A percentile compares a stretch with the other conserved stretches of the same genome.
Conservation (phyloP, 2,888 invertebrate species). For the Melinaea menophilus region DNA sequence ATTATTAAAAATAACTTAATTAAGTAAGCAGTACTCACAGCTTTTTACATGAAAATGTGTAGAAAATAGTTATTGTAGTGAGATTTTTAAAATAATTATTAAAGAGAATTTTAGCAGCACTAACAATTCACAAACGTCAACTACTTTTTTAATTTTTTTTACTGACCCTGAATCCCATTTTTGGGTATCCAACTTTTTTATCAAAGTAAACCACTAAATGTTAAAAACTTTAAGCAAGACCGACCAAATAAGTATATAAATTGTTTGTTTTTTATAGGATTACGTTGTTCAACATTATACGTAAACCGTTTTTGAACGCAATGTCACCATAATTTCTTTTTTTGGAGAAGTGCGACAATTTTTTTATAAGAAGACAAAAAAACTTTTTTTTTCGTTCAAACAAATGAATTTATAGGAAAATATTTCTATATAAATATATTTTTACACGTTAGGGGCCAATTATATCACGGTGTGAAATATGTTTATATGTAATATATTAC, state of each 20-base stretch:
- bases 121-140: constrained; percentile 32
- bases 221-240: not conserved
- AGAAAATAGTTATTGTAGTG: constrained; percentile 13
- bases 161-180: constrained; percentile 17
- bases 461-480: too few species aligned
- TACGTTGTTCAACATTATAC: not conserved
- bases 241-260: not conserved
- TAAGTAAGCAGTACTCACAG: constrained; percentile 22
- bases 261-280: not conserved
- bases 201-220: not conserved
- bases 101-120: constrained; percentile 25
- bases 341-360: not conserved
- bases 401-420: too few species aligned
- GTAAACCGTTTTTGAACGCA: not conserved
- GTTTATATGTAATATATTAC: too few species aligned
- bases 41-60: constrained; percentile 8
- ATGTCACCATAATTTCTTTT: not conserved
- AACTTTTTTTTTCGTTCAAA: too few species aligned
- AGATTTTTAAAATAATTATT: constrained; percentile 20
- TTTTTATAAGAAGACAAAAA: too few species aligned
- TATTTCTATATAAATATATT: too few species aligned
- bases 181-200: constrained; percentile 5
- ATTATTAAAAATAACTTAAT: constrained; percentile 12
- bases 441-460: too few species aligned
- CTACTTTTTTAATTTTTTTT: constrained; percentile 22